Evolutionary conservation across 1,140 invertebrate genomes (phyloP).

Genomic region (Cylas formicarius): DNA sequence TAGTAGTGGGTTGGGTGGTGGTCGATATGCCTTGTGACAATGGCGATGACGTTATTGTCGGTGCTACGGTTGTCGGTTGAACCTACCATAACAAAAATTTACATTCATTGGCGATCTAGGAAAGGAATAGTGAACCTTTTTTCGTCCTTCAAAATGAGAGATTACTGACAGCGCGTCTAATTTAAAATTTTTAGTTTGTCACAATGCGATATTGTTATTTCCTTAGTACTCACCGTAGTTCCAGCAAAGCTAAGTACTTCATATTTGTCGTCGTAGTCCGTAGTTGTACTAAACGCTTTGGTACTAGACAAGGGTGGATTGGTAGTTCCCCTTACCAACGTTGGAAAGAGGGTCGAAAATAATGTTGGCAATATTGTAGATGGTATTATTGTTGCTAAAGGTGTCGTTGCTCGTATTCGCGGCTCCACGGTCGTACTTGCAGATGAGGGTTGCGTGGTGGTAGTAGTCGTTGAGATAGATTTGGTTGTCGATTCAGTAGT

Average conservation of each 20-base stretch:
- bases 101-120: background rate
- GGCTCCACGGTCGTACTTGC: slow-evolving; percentile 12
- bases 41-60: slow-evolving; percentile 16
- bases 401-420: slow-evolving; percentile 19
- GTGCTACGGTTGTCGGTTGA: slow-evolving; percentile 16
- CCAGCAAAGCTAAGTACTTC: slow-evolving; percentile 13
- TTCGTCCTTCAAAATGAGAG: no score
- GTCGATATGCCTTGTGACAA: slow-evolving; percentile 17
- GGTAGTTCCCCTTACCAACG: slow-evolving; percentile 17
- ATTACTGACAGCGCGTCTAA: background rate
- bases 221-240: slow-evolving; percentile 1
- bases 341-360: slow-evolving; percentile 27
- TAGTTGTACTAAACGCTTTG: slow-evolving; percentile 1
- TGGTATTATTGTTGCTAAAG: slow-evolving; percentile 7
- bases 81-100: slow-evolving; percentile 13
- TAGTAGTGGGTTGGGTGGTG: slow-evolving; percentile 14
- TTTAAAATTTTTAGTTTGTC: slow-evolving; percentile 1
- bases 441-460: slow-evolving; percentile 29
- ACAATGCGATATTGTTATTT: background rate
- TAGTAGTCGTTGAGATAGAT: slow-evolving; percentile 31
- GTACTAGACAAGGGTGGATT: background rate
- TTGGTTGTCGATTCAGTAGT: slow-evolving; percentile 12
- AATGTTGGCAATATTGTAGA: slow-evolving; percentile 18
- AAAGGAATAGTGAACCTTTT: no score
- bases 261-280: slow-evolving; percentile 5